A percentile compares a stretch with the other conserved stretches of the same genome.
phyloP scores from a whole-genome alignment of 53 echinoderm and acorn worm species.

The Holothuria leucospilota region DNA sequence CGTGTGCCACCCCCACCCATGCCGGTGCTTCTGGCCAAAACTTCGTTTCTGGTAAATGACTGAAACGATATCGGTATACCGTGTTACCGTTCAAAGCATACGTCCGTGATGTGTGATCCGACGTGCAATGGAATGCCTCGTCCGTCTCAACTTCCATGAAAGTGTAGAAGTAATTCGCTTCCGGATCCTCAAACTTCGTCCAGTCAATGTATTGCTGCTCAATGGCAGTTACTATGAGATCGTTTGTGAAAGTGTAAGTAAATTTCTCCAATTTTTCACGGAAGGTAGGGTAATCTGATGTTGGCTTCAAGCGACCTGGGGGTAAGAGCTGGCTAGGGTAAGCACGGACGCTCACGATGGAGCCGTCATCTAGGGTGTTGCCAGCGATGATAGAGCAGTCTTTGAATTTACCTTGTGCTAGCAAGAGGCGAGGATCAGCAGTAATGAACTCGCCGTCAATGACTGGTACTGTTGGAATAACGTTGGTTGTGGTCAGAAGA shows the following conservation, averaged over 20 bases:
- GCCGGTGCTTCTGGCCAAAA: slow-evolving; percentile 31
- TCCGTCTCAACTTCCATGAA: slow-evolving; percentile 70
- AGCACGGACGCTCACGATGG: slow-evolving; percentile 49
- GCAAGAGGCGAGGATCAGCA: slow-evolving; percentile 38
- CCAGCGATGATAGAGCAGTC: slow-evolving; percentile 59
- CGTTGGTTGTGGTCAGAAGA: slow-evolving; percentile 56
- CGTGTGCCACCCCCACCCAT: slow-evolving; percentile 78
- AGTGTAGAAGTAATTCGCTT: slow-evolving; percentile 71
- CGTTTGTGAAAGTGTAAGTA: slow-evolving; percentile 68
- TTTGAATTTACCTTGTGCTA: slow-evolving; percentile 56
- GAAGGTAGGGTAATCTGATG: slow-evolving; percentile 45
- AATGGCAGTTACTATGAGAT: slow-evolving; percentile 64
- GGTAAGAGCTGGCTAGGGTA: slow-evolving; percentile 11
- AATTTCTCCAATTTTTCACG: slow-evolving; percentile 53
- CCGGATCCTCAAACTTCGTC: slow-evolving; percentile 71
- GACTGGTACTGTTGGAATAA: slow-evolving; percentile 56
- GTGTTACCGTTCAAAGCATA: slow-evolving; percentile 57
- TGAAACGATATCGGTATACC: slow-evolving; percentile 74
- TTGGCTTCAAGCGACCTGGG: slow-evolving; percentile 16
- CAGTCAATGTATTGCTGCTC: slow-evolving; percentile 81
- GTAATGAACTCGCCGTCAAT: slow-evolving; percentile 68
- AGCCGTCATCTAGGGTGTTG: slow-evolving; percentile 67
- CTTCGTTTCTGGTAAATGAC: slow-evolving; percentile 55
- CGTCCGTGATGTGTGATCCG: slow-evolving; percentile 62
- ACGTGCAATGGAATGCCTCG: slow-evolving; percentile 73